A percentile compares a stretch with the other conserved stretches of the same genome.
phyloP scores from a whole-genome alignment of 2,113 vertebrate species.

The Cariama cristata region DNA sequence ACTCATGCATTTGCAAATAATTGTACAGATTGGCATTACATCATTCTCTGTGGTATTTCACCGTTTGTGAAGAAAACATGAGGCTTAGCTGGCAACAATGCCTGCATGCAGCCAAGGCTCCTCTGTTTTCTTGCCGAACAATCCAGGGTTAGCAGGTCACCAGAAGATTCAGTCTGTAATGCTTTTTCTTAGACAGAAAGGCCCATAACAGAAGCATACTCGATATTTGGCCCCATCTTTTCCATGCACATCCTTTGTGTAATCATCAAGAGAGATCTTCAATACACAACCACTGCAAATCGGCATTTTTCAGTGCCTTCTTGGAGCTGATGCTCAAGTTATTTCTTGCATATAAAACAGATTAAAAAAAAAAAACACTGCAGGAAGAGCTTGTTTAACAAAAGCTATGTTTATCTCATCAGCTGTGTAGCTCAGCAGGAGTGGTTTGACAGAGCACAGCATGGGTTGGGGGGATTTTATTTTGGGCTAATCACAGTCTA shows the following conservation, averaged over 20 bases:
- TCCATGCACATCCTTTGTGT: not conserved
- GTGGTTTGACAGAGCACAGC: slow-evolving; percentile 11
- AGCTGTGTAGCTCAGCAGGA: slow-evolving; percentile 29
- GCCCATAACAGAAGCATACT: not conserved
- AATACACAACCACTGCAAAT: not conserved
- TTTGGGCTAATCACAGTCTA: not conserved
- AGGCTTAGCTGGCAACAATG: not conserved
- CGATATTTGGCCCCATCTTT: not conserved
- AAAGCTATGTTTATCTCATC: slow-evolving; percentile 56
- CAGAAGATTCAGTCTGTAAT: not conserved
- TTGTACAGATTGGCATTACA: not conserved
- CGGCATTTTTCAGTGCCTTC: not conserved
- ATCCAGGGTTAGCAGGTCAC: not conserved
- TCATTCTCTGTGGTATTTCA: not conserved
- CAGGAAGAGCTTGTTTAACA: slow-evolving; percentile 34
- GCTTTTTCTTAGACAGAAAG: not conserved
- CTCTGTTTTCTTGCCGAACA: not conserved
- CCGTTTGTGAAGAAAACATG: not conserved
- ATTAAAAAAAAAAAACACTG: not conserved
- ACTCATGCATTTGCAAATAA: not conserved
- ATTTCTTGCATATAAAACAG: slow-evolving; percentile 48
- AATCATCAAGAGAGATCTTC: not conserved
- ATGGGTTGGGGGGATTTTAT: not conserved
- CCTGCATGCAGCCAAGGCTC: not conserved
- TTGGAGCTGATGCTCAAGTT: slow-evolving; percentile 14